Base-by-base conservation (phyloP, 1,140 invertebrate species). In the Anastrepha ludens region DNA sequence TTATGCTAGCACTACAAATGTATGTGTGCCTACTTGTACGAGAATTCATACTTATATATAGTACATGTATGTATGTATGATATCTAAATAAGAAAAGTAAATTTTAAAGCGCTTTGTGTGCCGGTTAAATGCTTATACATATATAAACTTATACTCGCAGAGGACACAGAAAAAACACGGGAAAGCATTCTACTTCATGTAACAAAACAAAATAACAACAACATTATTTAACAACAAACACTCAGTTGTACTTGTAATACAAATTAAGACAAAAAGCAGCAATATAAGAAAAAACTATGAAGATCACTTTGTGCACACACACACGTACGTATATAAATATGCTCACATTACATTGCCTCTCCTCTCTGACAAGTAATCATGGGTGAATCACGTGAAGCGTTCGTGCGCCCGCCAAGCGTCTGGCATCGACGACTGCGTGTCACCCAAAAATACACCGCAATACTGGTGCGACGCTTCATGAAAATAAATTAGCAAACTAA, bases 391-490 rank as follows among this genome's bases (percentile, higher is more conserved):
- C 67, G 67, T 74, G 67, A 47, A 74, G 39, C 44, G 41, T 44
- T 47, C 67, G 67, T 74, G 67, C 67, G 67, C 41, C 67, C 41
- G 67, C 41, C 67, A 74, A 44, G 13, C 67, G 67, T 74, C 67
- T 74, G 15, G 67, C 44, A 74, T 0, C 67, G 67, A 2, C 41
- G 41, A n/a, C 67, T 74, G 67, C 67, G 67, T 74, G 67, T 74
- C 67, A 74, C 41, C 67, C 67, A 74, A 74, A 74, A 74, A 74
- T 74, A 74, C 67, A 74, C 41, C 41, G 41, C 41, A 74, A 74
- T 70, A 39, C 41, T 39, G 11, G 15, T 70, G 67, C 41, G 67
- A 70, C 67, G 67, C 41, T 70, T 13, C 15, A 70, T 74, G 67
- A 47, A 74, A 74, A 47, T 74, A 74, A 65, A 74, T 74, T 0